Base-by-base conservation (phyloP, 2,888 invertebrate genomes). In the Platycheirus rosarum region DNA sequence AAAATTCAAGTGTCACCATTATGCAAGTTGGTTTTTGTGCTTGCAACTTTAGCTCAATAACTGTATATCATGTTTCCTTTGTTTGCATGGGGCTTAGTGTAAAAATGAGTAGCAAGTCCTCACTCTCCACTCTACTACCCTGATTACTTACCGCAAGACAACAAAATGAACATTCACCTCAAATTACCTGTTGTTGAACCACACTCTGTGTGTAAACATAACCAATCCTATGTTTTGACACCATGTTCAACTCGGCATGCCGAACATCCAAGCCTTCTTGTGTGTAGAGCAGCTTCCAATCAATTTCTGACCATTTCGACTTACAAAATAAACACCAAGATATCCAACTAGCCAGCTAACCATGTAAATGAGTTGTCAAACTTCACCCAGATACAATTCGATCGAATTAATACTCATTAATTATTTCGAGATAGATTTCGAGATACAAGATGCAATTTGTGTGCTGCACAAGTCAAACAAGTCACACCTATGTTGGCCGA, bases 311-410 rank as follows among this genome's bases (percentile, higher is more conserved):
- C 79, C 75, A 75, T 70, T 77, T 49, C 70, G 63, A 46, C 49
- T n/a, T 32, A 16, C 8, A 42, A 9, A 9, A 40, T 16, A 13
- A 11, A 26, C 9, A 48, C 14, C 8, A 55, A 40, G 40, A 57
- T 57, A 14, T 44, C 18, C n/a, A n/a, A n/a, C n/a, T n/a, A n/a
- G 2, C 53, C 35, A 35, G 35, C 11, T 11, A 11, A 14, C 63
- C 62, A 76, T 82, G 71, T 66, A 82, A 82, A 82, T 76, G 71
- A 82, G 76, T 76, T 82, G 76, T 82, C 80, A 82, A 82, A 82
- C 71, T 70, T 75, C 37, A 49, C 60, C 14, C 40, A 51, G 49
- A 49, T 37, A 65, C 48, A 69, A 75, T 65, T 80, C 63, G 69
- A 69, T 46, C 63, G 74, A 74, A 68, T 80, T 70, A 66, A 76